Conservation (phyloP, 2,113 vertebrate species). For the Tenrec ecaudatus region DNA sequence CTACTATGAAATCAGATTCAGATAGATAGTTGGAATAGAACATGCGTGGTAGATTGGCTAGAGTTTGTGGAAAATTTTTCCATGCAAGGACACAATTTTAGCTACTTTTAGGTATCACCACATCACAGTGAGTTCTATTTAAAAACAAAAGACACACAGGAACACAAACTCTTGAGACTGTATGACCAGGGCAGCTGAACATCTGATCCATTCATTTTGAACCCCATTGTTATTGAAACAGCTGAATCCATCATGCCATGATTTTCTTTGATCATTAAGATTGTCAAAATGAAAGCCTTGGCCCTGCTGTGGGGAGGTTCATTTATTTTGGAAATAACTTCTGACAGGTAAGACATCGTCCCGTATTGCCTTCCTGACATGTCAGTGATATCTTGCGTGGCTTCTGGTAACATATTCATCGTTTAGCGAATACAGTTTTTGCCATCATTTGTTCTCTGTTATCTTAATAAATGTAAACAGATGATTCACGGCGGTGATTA, state of each 20-base stretch:
- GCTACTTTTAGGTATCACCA: conserved; percentile 18
- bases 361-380: conserved; percentile 58
- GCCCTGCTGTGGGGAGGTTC: conserved; percentile 63
- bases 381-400: conserved; percentile 56
- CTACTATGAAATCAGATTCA: conserved; percentile 49
- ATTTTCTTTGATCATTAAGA: conserved; percentile 79
- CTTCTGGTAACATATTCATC: conserved; percentile 71
- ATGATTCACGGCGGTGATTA: conserved; percentile 71
- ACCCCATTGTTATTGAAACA: conserved; percentile 71
- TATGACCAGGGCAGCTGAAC: conserved; percentile 74
- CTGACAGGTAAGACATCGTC: conserved; percentile 73
- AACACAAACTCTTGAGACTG: neutral
- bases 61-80: neutral
- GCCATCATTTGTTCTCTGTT: conserved; percentile 75
- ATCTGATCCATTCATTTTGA: conserved; percentile 76
- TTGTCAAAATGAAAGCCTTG: conserved; percentile 72
- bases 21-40: neutral
- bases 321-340: conserved; percentile 81
- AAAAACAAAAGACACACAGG: neutral
- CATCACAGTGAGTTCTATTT: neutral
- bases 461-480: conserved; percentile 73
- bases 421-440: conserved; percentile 62
- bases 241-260: conserved; percentile 75
- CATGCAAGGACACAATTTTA: neutral
- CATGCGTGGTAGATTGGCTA: neutral